These are phyloP conservation scores for Temnothorax ravouxi DNA, from an alignment of 2,888 invertebrate species.

Conservation along the genomic window DNA sequence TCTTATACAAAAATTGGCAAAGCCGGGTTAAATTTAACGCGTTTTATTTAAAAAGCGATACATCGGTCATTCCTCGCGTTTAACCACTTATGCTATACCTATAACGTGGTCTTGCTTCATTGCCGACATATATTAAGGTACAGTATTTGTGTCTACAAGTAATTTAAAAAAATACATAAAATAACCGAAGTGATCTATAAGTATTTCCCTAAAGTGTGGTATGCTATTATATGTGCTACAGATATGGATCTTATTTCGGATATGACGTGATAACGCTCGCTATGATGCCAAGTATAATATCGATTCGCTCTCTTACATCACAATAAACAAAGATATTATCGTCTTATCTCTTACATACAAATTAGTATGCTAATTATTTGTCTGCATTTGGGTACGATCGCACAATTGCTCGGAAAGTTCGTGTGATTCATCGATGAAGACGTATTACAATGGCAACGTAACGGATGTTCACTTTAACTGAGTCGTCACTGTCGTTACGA, in stretches of 20 bases:
- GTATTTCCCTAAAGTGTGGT: constrained; percentile 66
- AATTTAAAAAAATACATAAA: constrained; percentile 73
- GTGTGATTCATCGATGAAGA: constrained; percentile 57
- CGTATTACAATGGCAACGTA: constrained; percentile 60
- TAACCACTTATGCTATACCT: constrained; percentile 62
- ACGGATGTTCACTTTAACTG: constrained; percentile 68
- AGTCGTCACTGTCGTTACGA: constrained; percentile 66
- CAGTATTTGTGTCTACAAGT: constrained; percentile 65
- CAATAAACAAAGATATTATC: constrained; percentile 70
- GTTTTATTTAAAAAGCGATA: constrained; percentile 54
- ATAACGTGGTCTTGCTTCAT: constrained; percentile 65
- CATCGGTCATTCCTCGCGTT: constrained; percentile 65
- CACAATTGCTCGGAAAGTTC: constrained; percentile 66
- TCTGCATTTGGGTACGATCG: constrained; percentile 83
- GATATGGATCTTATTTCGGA: constrained; percentile 74
- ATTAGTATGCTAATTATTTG: constrained; percentile 85
- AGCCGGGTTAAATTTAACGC: constrained; percentile 32
- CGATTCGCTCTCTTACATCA: constrained; percentile 59
- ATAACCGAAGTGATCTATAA: constrained; percentile 60
- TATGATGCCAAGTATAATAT: constrained; percentile 67
- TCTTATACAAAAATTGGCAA: constrained; percentile 43
- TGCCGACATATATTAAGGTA: constrained; percentile 67
- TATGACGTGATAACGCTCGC: constrained; percentile 70
- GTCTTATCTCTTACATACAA: constrained; percentile 75
- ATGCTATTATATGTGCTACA: constrained; percentile 67